Conservation (phyloP, 2,113 vertebrate species). For the Muntiacus muntjak region DNA sequence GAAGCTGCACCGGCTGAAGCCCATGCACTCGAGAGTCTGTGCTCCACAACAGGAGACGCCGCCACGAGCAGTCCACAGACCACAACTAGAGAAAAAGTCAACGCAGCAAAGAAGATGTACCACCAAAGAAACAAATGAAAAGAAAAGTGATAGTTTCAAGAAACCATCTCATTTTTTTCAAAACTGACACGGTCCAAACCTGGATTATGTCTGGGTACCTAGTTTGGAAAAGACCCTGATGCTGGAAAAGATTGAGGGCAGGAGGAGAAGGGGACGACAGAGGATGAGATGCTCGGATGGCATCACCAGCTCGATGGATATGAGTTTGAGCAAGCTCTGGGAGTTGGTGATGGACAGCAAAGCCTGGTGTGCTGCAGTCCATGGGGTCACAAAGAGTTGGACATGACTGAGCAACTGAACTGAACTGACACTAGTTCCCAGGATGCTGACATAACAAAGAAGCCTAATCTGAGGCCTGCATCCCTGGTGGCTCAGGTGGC, state of each 20-base stretch:
- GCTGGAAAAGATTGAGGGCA: background rate
- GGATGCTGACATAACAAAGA: background rate
- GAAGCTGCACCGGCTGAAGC: background rate
- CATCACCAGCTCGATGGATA: background rate
- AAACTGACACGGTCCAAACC: background rate
- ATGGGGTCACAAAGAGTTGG: background rate
- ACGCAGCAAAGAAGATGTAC: background rate
- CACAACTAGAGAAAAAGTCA: background rate
- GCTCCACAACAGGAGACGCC: background rate
- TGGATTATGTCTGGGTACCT: background rate
- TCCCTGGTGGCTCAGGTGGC: background rate
- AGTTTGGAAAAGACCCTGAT: background rate
- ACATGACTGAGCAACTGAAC: background rate
- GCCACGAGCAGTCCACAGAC: accelerated
- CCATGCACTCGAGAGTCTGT: accelerated
- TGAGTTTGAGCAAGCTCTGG: background rate
- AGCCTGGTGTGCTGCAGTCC: background rate
- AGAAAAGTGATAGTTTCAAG: background rate
- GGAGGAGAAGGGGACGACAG: background rate
- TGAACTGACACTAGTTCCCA: background rate
- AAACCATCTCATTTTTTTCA: background rate
- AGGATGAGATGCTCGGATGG: background rate
- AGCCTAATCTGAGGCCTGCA: background rate
- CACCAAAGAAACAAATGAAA: background rate
- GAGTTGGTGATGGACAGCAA: background rate